Evolutionary conservation across 2,113 vertebrate species (phyloP).

Genomic region (Hemicordylus capensis): DNA sequence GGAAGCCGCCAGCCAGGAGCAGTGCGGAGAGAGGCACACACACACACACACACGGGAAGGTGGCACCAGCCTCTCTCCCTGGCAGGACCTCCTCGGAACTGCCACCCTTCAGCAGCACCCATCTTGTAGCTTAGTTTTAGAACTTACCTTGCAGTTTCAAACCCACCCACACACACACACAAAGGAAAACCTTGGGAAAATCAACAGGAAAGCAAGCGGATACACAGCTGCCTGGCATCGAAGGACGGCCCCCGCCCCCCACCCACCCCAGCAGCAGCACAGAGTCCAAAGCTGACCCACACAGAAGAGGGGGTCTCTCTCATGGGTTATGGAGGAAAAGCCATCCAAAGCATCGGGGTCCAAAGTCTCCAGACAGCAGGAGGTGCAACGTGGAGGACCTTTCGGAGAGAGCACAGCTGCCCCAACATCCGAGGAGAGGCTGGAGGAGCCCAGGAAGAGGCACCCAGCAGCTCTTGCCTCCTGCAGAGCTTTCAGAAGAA

Average conservation of each 20-base stretch:
- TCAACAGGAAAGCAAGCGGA: conserved; percentile 69
- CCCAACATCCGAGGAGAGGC: conserved; percentile 63
- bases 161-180: too few relatives aligned
- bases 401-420: conserved; percentile 49
- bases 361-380: conserved; percentile 44
- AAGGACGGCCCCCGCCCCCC: conserved; percentile 68
- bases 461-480: conserved; percentile 22
- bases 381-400: conserved; percentile 59
- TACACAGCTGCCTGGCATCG: conserved; percentile 59
- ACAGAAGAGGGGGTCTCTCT: not conserved
- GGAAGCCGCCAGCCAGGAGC: conserved; percentile 25
- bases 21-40: too few relatives aligned
- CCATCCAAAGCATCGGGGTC: conserved; percentile 59
- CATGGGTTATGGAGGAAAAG: conserved; percentile 22
- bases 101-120: not conserved
- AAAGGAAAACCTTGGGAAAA: conserved; percentile 48
- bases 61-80: not conserved
- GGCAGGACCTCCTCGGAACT: not conserved
- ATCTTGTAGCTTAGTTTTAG: not conserved
- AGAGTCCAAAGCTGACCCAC: not conserved
- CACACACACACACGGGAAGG: not conserved
- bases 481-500: not conserved
- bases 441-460: conserved; percentile 61
- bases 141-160: conserved; percentile 79
- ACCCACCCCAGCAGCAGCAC: conserved; percentile 40